Conservation (phyloP, 2,797 vertebrate genomes). For the Limnodromus scolopaceus region DNA sequence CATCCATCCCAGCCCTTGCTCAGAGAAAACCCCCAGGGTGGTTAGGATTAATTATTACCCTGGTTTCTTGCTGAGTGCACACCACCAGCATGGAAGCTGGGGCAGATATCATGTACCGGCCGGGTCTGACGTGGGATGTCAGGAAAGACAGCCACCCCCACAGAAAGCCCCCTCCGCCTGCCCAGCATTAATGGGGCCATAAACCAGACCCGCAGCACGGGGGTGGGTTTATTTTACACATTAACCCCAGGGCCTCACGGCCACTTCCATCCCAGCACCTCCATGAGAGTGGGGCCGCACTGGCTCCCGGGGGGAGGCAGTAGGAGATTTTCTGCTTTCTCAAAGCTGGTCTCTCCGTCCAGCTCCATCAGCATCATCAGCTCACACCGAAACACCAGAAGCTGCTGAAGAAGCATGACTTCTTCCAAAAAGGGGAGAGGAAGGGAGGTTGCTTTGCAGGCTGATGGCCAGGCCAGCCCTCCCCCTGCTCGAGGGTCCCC, state of each 20-base stretch:
- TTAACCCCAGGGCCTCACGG: background rate
- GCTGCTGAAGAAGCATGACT: background rate
- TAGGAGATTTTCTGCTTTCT: background rate
- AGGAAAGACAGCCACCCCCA: background rate
- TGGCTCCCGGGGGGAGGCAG: background rate
- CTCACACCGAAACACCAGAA: background rate
- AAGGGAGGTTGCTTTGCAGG: background rate
- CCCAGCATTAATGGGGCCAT: background rate
- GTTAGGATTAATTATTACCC: conserved; percentile 33
- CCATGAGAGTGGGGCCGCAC: background rate
- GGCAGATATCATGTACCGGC: background rate
- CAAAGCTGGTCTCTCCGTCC: background rate
- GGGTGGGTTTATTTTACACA: background rate
- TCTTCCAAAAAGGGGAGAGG: background rate
- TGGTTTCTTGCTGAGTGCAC: background rate
- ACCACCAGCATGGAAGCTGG: background rate
- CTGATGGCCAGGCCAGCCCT: fast-evolving
- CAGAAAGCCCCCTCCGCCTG: background rate
- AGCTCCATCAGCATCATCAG: fast-evolving
- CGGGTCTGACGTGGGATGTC: background rate
- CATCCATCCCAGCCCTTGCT: background rate
- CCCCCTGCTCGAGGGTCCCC: fast-evolving
- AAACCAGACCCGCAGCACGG: fast-evolving
- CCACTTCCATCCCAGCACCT: background rate
- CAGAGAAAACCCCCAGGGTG: background rate